Evolutionary conservation across 2,797 vertebrate species (phyloP).

Genomic region (Cossypha caffra): DNA sequence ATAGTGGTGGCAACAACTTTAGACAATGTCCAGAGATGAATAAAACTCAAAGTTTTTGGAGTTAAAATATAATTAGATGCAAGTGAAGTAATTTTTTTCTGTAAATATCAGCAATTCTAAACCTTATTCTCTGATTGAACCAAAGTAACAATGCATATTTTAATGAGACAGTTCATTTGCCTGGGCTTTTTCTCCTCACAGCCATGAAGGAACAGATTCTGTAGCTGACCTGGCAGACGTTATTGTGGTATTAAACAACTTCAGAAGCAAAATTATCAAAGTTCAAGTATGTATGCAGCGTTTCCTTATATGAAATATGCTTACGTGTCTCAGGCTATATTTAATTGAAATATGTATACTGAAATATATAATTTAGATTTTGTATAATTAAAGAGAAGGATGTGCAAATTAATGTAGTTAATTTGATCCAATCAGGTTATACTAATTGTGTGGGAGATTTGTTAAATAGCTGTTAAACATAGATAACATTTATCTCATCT

Average conservation of each 20-base stretch:
- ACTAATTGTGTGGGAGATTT: neutral
- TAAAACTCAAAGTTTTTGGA: neutral
- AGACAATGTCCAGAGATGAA: neutral
- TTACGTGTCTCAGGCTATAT: neutral
- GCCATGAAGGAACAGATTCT: conserved; percentile 93
- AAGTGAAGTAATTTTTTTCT: neutral
- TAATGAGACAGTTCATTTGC: neutral
- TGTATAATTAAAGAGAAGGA: neutral
- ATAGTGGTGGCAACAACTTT: neutral
- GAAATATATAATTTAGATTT: neutral
- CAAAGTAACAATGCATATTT: neutral
- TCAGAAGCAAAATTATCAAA: conserved; percentile 96
- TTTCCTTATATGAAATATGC: neutral
- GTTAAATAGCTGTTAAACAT: neutral
- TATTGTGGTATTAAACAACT: conserved; percentile 87
- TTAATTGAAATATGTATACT: neutral
- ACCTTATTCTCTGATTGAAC: neutral
- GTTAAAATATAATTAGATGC: neutral
- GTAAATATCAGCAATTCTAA: neutral
- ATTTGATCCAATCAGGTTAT: neutral
- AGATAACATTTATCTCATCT: neutral
- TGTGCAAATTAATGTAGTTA: neutral
- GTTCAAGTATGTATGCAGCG: conserved; percentile 83
- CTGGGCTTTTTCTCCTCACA: conserved; percentile 48
- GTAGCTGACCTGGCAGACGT: conserved; percentile 80